Evolutionary conservation across 1,140 invertebrate species (phyloP), one percentile per base, ranked within the genome.

Genomic region (Drosophila pachea): DNA sequence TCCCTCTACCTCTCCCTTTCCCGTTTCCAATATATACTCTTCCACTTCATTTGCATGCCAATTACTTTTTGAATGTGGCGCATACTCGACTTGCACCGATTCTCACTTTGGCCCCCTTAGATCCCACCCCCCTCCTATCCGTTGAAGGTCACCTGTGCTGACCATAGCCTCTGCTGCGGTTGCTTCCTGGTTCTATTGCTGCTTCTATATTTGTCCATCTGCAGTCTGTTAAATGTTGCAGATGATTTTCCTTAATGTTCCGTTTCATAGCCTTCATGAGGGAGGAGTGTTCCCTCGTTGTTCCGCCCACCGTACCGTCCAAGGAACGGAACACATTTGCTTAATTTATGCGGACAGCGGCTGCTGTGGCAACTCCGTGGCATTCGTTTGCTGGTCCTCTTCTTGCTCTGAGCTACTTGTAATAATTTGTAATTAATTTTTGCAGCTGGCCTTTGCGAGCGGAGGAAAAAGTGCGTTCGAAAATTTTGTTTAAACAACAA

Each of bases 361-460:
- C 69, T 42, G 68, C 45, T 60, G 56, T 62, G 11, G 53, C 53
- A 56, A 14, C 8, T 43, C 54, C 45, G 40, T 12, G 4, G 40
- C 40, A 12, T 0, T 12, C n/a, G 0, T 12, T 42, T 5, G n/a
- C 40, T 54, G 5, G 6, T 45, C 8, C 54, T 48, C 16, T 49
- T 53, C 49, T 36, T 36, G 4, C 42, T 66, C 12, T 8, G 0
- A 5, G 38, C 31, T 8, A 45, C 42, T 68, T 61, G 42, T 70
- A 79, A 84, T 84, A 84, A 84, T 79, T 84, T 84, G 76, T 76
- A 84, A 83, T 83, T 84, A 83, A 83, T 84, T 83, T 84, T 63
- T 52, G 55, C 79, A 84, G 70, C 79, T 78, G 75, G 78, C 50
- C 65, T 65, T 42, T 40, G 22, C 5, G 9, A 6, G 7, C 14